Conservation (phyloP, 1,140 invertebrate genomes). For the Forficula auricularia region DNA sequence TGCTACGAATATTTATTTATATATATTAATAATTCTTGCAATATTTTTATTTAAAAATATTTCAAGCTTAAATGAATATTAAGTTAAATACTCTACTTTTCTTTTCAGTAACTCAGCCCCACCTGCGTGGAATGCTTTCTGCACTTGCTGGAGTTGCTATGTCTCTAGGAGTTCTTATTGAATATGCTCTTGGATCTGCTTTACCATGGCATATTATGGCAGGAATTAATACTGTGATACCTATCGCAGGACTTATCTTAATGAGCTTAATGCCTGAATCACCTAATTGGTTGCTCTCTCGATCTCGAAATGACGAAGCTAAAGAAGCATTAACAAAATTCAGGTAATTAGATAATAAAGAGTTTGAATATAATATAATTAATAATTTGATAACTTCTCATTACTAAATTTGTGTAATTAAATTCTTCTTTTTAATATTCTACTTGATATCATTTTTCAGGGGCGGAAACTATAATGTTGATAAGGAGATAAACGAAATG, state of each 20-base stretch:
- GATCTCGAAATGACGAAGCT: constrained; percentile 40
- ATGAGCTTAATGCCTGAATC: constrained; percentile 51
- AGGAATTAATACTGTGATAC: constrained; percentile 36
- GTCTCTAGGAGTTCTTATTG: constrained; percentile 23
- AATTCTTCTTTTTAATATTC: too few species aligned
- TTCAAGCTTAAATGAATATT: too few species aligned
- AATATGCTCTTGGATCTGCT: constrained; percentile 41
- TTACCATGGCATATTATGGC: constrained; percentile 40
- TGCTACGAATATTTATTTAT: too few species aligned
- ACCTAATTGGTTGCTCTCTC: constrained; percentile 46
- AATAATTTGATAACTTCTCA: too few species aligned
- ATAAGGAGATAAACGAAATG: constrained; percentile 42
- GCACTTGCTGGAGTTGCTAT: constrained; percentile 38
- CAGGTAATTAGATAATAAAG: constrained; percentile 2
- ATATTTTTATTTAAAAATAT: too few species aligned
- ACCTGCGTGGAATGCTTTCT: constrained; percentile 44
- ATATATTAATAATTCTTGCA: too few species aligned
- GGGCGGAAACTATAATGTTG: constrained; percentile 39
- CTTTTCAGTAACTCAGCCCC: constrained; percentile 43
- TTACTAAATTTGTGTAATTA: too few species aligned
- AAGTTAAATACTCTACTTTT: neutral
- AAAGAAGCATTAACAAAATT: constrained; percentile 38
- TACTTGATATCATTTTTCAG: constrained; percentile 20
- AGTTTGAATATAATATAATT: too few species aligned
- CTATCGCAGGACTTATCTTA: constrained; percentile 33